These are phyloP conservation scores for Drosophila algonquin DNA, from an alignment of 2,888 invertebrate genomes.

Conservation along the genomic window DNA sequence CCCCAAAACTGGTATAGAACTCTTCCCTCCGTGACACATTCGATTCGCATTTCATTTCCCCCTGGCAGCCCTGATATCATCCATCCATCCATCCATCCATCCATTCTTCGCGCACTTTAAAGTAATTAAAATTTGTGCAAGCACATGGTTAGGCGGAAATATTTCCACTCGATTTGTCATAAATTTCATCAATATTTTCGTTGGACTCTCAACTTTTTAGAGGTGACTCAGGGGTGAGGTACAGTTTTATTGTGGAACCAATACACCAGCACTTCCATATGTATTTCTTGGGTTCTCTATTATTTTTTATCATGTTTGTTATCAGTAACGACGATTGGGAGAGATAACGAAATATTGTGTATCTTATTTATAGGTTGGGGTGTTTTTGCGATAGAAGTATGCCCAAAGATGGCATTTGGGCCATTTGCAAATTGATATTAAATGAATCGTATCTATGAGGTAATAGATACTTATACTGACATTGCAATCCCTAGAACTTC, in stretches of 20 bases:
- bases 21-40: not conserved
- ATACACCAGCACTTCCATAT: too few species aligned
- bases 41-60: slow-evolving; percentile 3
- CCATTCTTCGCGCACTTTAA: not conserved
- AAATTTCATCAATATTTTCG: not conserved
- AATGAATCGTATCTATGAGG: too few species aligned
- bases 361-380: too few species aligned
- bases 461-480: too few species aligned
- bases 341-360: too few species aligned
- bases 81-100: not conserved
- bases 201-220: slow-evolving; percentile 17
- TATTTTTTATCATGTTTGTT: slow-evolving; percentile 21
- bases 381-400: too few species aligned
- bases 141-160: slow-evolving; percentile 7
- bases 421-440: too few species aligned
- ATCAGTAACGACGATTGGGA: slow-evolving; percentile 12
- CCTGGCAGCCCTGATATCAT: not conserved
- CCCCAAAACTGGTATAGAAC: too few species aligned
- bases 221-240: slow-evolving; percentile 20
- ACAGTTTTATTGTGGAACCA: not conserved
- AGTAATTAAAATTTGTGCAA: slow-evolving; percentile 4
- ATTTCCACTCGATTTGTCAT: slow-evolving; percentile 6
- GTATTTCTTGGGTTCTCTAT: not conserved
- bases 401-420: too few species aligned
- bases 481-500: too few species aligned